These are phyloP conservation scores for Frankliniella fusca DNA, from an alignment of 2,888 invertebrate species.

Conservation along the genomic window DNA sequence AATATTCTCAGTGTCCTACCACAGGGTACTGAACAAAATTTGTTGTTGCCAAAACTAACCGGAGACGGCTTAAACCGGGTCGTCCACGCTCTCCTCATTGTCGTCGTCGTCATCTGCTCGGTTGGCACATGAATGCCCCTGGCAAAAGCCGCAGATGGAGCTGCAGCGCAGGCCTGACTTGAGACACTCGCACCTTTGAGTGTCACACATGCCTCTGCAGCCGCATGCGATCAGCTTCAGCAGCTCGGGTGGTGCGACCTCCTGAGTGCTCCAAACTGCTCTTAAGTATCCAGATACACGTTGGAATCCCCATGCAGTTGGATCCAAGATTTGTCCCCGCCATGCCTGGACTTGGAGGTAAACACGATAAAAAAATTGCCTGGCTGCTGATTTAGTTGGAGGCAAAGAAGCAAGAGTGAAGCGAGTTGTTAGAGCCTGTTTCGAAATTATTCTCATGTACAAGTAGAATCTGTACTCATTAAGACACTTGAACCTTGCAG, in stretches of 20 bases:
- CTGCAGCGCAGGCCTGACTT: slow-evolving; percentile 23
- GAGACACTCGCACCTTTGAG: slow-evolving; percentile 15
- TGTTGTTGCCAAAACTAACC: too few species aligned
- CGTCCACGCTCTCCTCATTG: too few species aligned
- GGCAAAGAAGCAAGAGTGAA: not conserved
- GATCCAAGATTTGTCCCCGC: slow-evolving; percentile 36
- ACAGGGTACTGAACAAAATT: too few species aligned
- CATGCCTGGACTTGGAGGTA: slow-evolving; percentile 38
- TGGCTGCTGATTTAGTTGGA: not conserved
- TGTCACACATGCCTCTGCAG: slow-evolving; percentile 26
- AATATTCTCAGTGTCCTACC: too few species aligned
- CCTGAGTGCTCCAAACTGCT: slow-evolving; percentile 9
- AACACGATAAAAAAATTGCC: not conserved
- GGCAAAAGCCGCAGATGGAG: not conserved
- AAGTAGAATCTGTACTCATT: not conserved
- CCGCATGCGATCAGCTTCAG: slow-evolving; percentile 29
- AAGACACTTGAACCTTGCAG: not conserved
- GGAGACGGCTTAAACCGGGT: too few species aligned
- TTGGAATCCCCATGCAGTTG: slow-evolving; percentile 40
- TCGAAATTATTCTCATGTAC: not conserved
- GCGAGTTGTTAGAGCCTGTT: not conserved
- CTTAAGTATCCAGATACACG: not conserved
- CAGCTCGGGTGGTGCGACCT: slow-evolving; percentile 30
- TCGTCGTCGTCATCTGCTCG: not conserved
- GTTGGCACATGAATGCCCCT: not conserved